Percentiles rank a stretch among this genome's conserved stretches.
Conservation (phyloP, 2,113 vertebrate species). For the Pungitius pungitius region DNA sequence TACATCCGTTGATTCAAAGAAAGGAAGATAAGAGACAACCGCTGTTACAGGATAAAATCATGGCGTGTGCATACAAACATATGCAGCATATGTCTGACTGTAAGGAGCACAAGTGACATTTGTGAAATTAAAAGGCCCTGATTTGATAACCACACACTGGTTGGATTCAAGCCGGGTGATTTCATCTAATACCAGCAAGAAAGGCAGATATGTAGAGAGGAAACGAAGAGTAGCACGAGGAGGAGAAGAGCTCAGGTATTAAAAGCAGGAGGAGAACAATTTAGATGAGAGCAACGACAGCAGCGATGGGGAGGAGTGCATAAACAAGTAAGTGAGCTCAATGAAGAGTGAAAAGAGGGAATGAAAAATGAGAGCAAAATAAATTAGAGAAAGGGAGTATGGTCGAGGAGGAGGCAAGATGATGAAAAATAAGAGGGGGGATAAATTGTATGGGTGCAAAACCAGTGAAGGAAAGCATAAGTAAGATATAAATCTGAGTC, state of each 20-base stretch:
- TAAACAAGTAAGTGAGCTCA: slow-evolving; percentile 5
- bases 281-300: slow-evolving; percentile 6
- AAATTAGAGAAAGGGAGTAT: slow-evolving; percentile 20
- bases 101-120: neutral
- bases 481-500: slow-evolving; percentile 20
- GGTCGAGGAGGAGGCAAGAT: neutral
- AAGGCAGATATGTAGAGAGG: neutral
- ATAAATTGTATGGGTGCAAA: slow-evolving; percentile 19
- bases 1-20: neutral
- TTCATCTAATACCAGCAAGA: neutral
- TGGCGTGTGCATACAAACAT: neutral
- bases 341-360: slow-evolving; percentile 14
- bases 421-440: slow-evolving; percentile 9
- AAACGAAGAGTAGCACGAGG: neutral
- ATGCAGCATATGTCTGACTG: neutral
- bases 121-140: neutral
- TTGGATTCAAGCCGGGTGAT: slow-evolving; percentile 2
- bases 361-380: slow-evolving; percentile 34
- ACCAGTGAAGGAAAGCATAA: slow-evolving; percentile 11
- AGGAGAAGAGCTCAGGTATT: neutral
- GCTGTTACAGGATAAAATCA: neutral
- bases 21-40: neutral
- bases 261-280: neutral
- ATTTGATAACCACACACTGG: neutral
- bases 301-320: neutral